Conservation (phyloP, 1,140 invertebrate genomes). For the Leptopilina boulardi region DNA sequence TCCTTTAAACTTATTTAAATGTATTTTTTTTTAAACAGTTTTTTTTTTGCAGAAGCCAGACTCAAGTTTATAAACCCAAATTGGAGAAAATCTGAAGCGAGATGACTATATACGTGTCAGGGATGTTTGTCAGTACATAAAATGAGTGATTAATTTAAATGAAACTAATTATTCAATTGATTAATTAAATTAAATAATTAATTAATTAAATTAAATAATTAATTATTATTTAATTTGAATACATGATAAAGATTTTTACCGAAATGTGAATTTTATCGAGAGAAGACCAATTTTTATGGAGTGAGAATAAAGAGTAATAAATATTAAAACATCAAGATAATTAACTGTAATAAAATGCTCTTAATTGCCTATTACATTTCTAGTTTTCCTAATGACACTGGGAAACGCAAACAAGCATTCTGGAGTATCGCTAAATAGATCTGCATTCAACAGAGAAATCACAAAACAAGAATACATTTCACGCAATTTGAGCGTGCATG, state of each 20-base stretch:
- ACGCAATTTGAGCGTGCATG: not conserved
- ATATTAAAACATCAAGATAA: slow-evolving; percentile 29
- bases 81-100: slow-evolving; percentile 9
- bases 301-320: slow-evolving; percentile 4
- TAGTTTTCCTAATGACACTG: slow-evolving; percentile 12
- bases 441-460: slow-evolving; percentile 18
- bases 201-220: too few species aligned
- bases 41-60: not conserved
- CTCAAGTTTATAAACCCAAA: not conserved
- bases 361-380: slow-evolving; percentile 29
- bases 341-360: slow-evolving; percentile 30
- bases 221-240: not conserved
- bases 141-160: too few species aligned
- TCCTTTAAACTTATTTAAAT: not conserved
- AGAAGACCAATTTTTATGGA: not conserved
- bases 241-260: not conserved
- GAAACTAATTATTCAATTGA: too few species aligned
- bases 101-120: slow-evolving; percentile 1
- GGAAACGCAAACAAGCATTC: slow-evolving; percentile 31
- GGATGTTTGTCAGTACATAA: too few species aligned
- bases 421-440: slow-evolving; percentile 16
- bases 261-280: not conserved
- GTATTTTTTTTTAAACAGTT: not conserved
- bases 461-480: slow-evolving; percentile 20
- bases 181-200: too few species aligned